Conservation (phyloP, 2,113 vertebrate genomes). For the Hystrix cristata region DNA sequence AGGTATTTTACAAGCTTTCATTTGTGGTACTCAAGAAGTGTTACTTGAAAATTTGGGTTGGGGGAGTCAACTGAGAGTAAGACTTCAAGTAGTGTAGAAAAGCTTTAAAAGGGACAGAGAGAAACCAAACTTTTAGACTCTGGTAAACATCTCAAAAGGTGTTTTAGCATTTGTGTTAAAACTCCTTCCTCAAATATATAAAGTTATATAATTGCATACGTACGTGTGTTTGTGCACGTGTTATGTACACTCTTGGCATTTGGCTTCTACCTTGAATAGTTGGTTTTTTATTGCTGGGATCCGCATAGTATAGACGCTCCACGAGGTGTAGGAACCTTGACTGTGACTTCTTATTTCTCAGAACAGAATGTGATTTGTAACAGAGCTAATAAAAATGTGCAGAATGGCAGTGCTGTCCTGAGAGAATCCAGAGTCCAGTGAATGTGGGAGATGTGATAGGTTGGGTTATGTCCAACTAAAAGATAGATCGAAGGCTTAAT, state of each 20-base stretch:
- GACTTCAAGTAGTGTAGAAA: constrained; percentile 17
- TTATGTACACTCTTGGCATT: neutral
- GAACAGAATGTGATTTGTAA: neutral
- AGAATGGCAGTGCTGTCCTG: neutral
- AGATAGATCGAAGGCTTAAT: neutral
- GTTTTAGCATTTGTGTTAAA: neutral
- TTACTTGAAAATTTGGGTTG: constrained; percentile 13
- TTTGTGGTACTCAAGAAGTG: neutral
- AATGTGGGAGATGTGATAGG: neutral
- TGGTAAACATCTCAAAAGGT: neutral
- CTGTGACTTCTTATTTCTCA: neutral
- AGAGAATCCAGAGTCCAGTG: neutral
- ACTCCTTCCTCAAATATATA: neutral
- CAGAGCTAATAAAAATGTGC: neutral
- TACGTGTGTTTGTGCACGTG: neutral
- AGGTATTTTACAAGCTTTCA: neutral
- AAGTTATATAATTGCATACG: neutral
- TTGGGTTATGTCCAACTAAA: neutral
- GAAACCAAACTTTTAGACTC: constrained; percentile 55
- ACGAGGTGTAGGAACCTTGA: neutral
- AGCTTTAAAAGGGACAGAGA: constrained; percentile 46
- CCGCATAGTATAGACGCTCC: neutral
- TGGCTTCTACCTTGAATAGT: neutral
- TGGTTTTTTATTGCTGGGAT: neutral
- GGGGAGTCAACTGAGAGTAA: neutral